A percentile compares a stretch with the other conserved stretches of the same genome.
Evolutionary conservation across 2,797 vertebrate species (phyloP).

Genomic region (Myotis daubentonii): DNA sequence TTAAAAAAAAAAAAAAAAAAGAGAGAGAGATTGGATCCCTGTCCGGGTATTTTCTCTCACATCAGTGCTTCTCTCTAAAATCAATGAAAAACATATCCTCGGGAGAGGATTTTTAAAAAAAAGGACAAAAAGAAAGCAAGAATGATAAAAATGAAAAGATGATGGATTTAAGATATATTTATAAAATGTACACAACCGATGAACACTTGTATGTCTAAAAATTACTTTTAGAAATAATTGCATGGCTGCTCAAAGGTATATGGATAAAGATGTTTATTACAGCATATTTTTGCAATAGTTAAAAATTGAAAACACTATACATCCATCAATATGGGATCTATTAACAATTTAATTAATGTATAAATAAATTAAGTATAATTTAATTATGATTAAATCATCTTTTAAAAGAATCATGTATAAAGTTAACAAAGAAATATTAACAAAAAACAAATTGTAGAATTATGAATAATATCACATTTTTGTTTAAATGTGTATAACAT

Average conservation of each 20-base stretch:
- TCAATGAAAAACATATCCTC: background rate
- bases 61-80: background rate
- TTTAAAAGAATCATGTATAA: background rate
- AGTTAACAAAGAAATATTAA: slow-evolving; percentile 6
- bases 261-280: background rate
- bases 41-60: background rate
- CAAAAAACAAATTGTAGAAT: background rate
- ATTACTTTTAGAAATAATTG: slow-evolving; percentile 31
- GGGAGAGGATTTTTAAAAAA: background rate
- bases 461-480: background rate
- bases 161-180: background rate
- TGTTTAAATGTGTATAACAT: background rate
- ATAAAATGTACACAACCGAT: background rate
- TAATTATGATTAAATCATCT: background rate
- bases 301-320: background rate
- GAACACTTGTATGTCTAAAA: background rate
- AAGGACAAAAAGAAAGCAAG: background rate
- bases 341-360: background rate
- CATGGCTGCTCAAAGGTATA: background rate
- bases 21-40: background rate
- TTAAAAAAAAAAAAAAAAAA: too few relatives aligned
- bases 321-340: background rate
- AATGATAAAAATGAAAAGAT: background rate
- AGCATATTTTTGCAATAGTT: background rate
- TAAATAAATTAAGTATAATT: background rate